Evolutionary conservation across 2,888 invertebrate species (phyloP), one percentile per base, ranked within the genome.

Genomic region (Apodemia zela): DNA sequence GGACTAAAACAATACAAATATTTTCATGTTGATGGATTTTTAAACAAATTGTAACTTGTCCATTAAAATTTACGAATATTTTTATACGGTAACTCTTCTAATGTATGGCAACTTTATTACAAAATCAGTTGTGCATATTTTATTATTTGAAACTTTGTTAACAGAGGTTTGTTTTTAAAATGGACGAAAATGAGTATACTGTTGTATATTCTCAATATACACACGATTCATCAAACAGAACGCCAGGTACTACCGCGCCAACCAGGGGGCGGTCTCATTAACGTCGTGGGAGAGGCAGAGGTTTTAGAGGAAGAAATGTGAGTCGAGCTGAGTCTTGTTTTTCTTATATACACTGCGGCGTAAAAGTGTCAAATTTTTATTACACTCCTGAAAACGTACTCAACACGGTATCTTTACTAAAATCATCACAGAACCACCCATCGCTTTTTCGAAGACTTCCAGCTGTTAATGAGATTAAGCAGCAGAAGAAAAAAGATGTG

Each of bases 231-330:
- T 47, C n/a, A 47, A 47, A 13, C 15, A 47, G 2, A 47, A 47
- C 6, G 15, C 47, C 15, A 17, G n/a, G 47, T 47, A n/a, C 47
- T 47, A 47, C n/a, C 47, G 47, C n/a, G 47, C 47, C 47, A 13
- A n/a, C 47, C 47, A 47, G 47, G 47, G n/a, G 47, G 47, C 15
- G 47, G 17, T n/a, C 47, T 47, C 47, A 4, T 47, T 6, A 47
- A 47, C 47, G 47, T n/a, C 47, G n/a, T 47, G 47, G n/a, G 15
- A 47, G 47, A 47, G 47, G n/a, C n/a, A 47, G 47, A 47, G 47
- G 47, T 47, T 47, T 47, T 47, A 13, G 47, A 47, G 47, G 47
- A n/a, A 47, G n/a, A 47, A 47, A 47, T 47, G n/a, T 3, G n/a
- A 47, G 47, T 1, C 47, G 47, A 47, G n/a, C 7, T 6, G 47